Conservation (phyloP, 2,888 invertebrate genomes). For the Dasysyrphus tricinctus region DNA sequence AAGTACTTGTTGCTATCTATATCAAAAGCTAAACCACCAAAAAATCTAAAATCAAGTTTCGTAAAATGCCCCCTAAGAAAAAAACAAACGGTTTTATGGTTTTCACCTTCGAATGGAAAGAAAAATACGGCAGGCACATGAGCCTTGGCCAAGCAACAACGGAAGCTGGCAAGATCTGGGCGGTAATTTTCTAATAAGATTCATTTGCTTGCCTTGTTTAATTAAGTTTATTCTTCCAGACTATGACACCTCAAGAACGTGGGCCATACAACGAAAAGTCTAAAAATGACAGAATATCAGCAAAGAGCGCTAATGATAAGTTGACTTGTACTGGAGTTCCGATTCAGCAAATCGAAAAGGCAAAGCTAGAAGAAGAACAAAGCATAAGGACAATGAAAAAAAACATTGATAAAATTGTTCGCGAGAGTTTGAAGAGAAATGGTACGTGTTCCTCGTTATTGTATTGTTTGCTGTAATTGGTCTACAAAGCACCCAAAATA, state of each 20-base stretch:
- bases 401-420: conserved; percentile 78
- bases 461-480: neutral
- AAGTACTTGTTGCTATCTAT: neutral
- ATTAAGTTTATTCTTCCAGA: conserved; percentile 68
- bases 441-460: conserved; percentile 75
- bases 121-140: conserved; percentile 74
- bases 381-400: conserved; percentile 78
- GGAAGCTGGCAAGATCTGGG: conserved; percentile 79
- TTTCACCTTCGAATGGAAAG: conserved; percentile 80
- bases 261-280: conserved; percentile 78
- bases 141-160: conserved; percentile 76
- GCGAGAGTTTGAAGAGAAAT: conserved; percentile 74
- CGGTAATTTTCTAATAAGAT: conserved; percentile 75
- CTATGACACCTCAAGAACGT: conserved; percentile 78
- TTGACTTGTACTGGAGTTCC: conserved; percentile 79
- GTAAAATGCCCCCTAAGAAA: conserved; percentile 78
- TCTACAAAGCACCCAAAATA: no score
- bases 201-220: neutral
- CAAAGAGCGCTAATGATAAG: conserved; percentile 67
- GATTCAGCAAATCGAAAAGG: conserved; percentile 76
- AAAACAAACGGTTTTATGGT: conserved; percentile 78
- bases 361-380: conserved; percentile 76
- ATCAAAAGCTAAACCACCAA: neutral
- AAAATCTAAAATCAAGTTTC: neutral
- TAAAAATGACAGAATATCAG: conserved; percentile 75